phyloP scores from a whole-genome alignment of 1,140 invertebrate genomes.

The Sitobion miscanthi region DNA sequence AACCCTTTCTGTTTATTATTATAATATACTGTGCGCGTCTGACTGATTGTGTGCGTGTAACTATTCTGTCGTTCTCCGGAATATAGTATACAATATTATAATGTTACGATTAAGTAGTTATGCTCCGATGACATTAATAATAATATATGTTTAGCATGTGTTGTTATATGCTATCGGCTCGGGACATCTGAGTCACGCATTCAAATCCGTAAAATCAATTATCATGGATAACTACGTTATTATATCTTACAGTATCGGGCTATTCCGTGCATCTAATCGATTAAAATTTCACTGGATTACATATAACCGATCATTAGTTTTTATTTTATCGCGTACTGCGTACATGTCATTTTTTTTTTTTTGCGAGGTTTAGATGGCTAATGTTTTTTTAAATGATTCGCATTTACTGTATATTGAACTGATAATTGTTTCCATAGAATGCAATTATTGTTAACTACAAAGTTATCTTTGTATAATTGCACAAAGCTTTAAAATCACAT shows the following conservation, averaged over 20 bases:
- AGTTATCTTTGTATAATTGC: not conserved
- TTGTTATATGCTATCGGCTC: not conserved
- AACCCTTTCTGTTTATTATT: slow-evolving; percentile 13
- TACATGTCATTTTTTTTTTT: not conserved
- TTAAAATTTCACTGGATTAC: not conserved
- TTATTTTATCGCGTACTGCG: not conserved
- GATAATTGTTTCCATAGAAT: not conserved
- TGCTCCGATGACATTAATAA: not conserved
- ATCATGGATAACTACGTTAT: not conserved
- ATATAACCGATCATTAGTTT: not conserved
- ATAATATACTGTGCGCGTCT: no score
- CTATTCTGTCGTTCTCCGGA: slow-evolving; percentile 4
- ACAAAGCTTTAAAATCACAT: not conserved
- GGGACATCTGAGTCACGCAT: slow-evolving; percentile 31
- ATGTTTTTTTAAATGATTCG: slow-evolving; percentile 8
- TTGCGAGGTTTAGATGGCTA: not conserved
- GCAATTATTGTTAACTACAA: not conserved
- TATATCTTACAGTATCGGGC: not conserved
- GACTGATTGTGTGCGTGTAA: not conserved
- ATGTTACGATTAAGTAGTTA: not conserved
- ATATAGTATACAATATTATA: not conserved
- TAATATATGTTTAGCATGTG: slow-evolving; percentile 13
- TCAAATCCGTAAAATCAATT: slow-evolving; percentile 38
- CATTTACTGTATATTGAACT: not conserved
- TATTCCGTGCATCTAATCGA: not conserved